Evolutionary conservation across 2,113 vertebrate genomes (phyloP), one percentile per base, ranked within the genome.

Genomic region (Brienomyrus brachyistius): DNA sequence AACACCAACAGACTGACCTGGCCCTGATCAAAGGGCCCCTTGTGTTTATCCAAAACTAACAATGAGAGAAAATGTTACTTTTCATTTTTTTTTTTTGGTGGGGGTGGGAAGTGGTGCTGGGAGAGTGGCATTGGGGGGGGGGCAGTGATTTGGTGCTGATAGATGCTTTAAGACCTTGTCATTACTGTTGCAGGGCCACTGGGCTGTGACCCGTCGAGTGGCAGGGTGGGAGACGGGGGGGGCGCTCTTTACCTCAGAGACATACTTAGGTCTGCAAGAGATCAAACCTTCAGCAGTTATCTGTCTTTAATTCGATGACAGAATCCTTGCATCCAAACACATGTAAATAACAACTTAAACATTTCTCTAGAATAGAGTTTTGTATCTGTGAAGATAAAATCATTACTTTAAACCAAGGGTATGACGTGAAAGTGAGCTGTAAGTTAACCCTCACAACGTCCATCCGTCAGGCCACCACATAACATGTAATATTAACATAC

Each of bases 11-110:
- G 88, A 51, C 91, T 50, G 74, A 82, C 82, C 86, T 90, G 80
- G 87, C 84, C 85, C 83, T 93, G 90, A 93, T 92, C 91, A 93
- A 93, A 93, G 91, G 88, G 54, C 10, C 89, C 86, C 89, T 90
- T 86, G 88, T 92, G 91, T 93, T 92, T 92, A 92, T 91, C 91
- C 86, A 92, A 93, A 91, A 91, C 31, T 80, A 82, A 90, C 89
- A 90, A 91, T 91, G 90, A 92, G 90, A 52, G 86, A 84, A 85
- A 89, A 87, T 89, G 86, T 90, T 92, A 89, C 90, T 90, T 83
- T 89, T 91, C 54, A 89, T 91, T 89, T 92, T 52, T 88, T 74
- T 88, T 54, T 40, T 17, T 19, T 17, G 54, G 52, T 21, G 88
- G 74, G 90, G 83, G 83, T 59, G 89, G 91, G 90, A 91, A 88